Percentiles rank a stretch among this genome's conserved stretches.
These are phyloP conservation scores for Oxyteleia sp. DNA, from an alignment of 2,888 invertebrate genomes.

Conservation along the genomic window DNA sequence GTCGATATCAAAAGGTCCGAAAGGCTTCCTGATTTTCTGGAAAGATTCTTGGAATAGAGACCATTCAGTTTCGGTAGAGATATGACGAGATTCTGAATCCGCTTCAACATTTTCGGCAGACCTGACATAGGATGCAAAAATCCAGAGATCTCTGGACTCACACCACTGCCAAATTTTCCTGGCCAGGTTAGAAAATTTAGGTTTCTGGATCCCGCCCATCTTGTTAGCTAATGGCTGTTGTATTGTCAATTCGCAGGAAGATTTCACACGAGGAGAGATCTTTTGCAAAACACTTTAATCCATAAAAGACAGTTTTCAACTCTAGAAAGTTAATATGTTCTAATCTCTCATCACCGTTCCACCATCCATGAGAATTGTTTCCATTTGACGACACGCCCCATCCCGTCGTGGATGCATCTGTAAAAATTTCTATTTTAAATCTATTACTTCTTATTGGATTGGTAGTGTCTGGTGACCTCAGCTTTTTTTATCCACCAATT, in stretches of 20 bases:
- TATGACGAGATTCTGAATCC: neutral
- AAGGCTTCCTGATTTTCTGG: neutral
- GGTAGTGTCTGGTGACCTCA: too few species aligned
- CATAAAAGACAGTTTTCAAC: slow-evolving; percentile 16
- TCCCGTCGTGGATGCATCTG: slow-evolving; percentile 3
- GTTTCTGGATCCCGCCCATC: slow-evolving; percentile 7
- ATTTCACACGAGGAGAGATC: slow-evolving; percentile 14
- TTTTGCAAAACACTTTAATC: slow-evolving; percentile 1
- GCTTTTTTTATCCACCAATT: neutral
- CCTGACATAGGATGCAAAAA: slow-evolving; percentile 5
- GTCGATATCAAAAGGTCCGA: neutral
- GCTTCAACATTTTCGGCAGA: slow-evolving; percentile 11
- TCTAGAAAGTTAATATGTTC: slow-evolving; percentile 13
- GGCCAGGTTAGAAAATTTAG: neutral
- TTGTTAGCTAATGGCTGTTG: slow-evolving; percentile 11
- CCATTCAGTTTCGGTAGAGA: slow-evolving; percentile 16
- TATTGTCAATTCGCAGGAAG: slow-evolving; percentile 9
- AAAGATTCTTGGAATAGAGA: neutral
- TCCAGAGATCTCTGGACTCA: slow-evolving; percentile 9
- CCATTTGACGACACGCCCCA: slow-evolving; percentile 5
- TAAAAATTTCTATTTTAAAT: slow-evolving; percentile 6
- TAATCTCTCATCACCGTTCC: slow-evolving; percentile 1
- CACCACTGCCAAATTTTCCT: slow-evolving; percentile 22
- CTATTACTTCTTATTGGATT: neutral
- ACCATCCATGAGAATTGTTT: slow-evolving; percentile 13